Conservation (phyloP, 1,140 invertebrate genomes). For the Drosophila teissieri region DNA sequence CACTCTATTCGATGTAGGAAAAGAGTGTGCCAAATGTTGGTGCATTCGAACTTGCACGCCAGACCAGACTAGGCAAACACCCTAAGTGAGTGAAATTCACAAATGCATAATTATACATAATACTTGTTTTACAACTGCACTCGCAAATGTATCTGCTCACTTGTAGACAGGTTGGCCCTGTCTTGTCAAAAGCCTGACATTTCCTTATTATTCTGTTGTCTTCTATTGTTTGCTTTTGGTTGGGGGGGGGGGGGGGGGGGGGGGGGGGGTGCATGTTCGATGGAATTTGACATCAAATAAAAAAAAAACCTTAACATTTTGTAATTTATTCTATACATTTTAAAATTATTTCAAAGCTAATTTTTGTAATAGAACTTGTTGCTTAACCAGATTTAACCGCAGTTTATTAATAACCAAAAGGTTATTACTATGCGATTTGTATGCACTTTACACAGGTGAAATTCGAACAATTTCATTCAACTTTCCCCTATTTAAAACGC, state of each 20-base stretch:
- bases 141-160: slow-evolving; percentile 18
- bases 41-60: background rate
- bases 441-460: no score
- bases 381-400: background rate
- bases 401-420: no score
- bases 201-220: slow-evolving; percentile 56
- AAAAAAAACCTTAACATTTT: background rate
- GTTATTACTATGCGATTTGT: no score
- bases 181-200: slow-evolving; percentile 52
- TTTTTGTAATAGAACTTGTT: background rate
- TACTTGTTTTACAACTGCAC: slow-evolving; percentile 6
- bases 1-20: slow-evolving; percentile 17
- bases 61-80: slow-evolving; percentile 17
- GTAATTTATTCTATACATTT: background rate
- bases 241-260: no score
- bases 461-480: no score
- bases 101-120: slow-evolving; percentile 17
- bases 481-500: no score
- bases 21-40: slow-evolving; percentile 28
- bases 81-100: slow-evolving; percentile 3
- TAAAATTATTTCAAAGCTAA: no score
- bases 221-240: slow-evolving; percentile 18
- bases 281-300: no score
- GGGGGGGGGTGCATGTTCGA: no score
- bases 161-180: slow-evolving; percentile 68